Percentiles rank a stretch among this genome's conserved stretches.
These are phyloP conservation scores for Tringa solitaria DNA, from an alignment of 2,113 vertebrate genomes.

Conservation along the genomic window DNA sequence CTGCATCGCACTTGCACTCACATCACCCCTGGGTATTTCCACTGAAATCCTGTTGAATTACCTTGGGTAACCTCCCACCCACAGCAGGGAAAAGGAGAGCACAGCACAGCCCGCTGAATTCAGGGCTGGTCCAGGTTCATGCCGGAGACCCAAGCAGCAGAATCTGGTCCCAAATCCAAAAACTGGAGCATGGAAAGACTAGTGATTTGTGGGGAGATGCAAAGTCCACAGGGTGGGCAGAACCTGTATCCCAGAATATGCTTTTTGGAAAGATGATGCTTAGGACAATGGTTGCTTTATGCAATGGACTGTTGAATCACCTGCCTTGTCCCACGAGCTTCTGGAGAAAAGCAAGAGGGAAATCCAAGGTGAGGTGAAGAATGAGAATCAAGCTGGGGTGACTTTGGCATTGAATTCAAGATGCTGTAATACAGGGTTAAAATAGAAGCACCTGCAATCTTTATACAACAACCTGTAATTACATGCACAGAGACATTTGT, in stretches of 20 bases:
- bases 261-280: not conserved
- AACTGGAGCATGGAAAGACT: not conserved
- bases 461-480: not conserved
- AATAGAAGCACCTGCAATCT: not conserved
- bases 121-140: not conserved
- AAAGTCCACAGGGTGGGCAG: accelerated
- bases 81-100: not conserved
- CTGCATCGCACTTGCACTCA: not conserved
- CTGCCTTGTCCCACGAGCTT: not conserved
- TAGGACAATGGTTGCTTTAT: not conserved
- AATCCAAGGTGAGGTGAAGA: not conserved
- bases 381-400: not conserved
- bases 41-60: not conserved
- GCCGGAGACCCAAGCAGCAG: accelerated
- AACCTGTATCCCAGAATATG: not conserved
- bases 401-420: not conserved
- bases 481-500: not conserved
- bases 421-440: not conserved
- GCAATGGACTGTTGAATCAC: not conserved
- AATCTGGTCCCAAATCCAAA: not conserved
- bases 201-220: not conserved
- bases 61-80: not conserved
- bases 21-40: not conserved
- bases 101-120: accelerated
- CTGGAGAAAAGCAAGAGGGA: not conserved